Evolutionary conservation across 1,140 invertebrate species (phyloP).

Genomic region (Solenopsis fugax): DNA sequence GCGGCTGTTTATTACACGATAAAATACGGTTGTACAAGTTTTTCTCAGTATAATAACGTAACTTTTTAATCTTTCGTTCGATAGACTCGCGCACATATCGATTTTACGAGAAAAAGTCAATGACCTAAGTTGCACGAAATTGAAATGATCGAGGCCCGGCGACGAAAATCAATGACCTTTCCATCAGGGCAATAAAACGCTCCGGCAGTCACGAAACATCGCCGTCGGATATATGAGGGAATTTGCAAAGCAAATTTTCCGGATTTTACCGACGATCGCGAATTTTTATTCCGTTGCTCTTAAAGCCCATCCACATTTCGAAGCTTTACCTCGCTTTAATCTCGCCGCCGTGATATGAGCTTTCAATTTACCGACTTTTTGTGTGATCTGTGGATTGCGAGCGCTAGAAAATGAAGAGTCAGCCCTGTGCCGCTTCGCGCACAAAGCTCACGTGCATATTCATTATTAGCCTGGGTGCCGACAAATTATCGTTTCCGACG

Average conservation of each 20-base stretch:
- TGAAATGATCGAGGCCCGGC: not conserved
- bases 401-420: constrained; percentile 38
- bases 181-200: constrained; percentile 37
- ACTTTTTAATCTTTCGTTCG: not conserved
- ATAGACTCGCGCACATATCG: not conserved
- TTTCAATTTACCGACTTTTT: constrained; percentile 43
- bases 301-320: constrained; percentile 21
- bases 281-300: constrained; percentile 47
- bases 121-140: constrained; percentile 13
- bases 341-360: constrained; percentile 45
- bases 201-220: constrained; percentile 8
- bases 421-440: not conserved
- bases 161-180: constrained; percentile 39
- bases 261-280: constrained; percentile 38
- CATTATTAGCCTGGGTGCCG: constrained; percentile 19
- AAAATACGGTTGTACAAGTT: not conserved
- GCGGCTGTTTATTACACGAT: not conserved
- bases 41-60: too few relatives aligned
- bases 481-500: constrained; percentile 19
- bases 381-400: constrained; percentile 21
- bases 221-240: constrained; percentile 41
- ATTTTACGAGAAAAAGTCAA: constrained; percentile 19
- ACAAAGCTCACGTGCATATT: constrained; percentile 52
- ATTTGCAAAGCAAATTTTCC: constrained; percentile 59
- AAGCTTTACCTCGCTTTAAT: constrained; percentile 49